phyloP scores from a whole-genome alignment of 2,113 vertebrate species.

The Nerophis lumbriciformis region DNA sequence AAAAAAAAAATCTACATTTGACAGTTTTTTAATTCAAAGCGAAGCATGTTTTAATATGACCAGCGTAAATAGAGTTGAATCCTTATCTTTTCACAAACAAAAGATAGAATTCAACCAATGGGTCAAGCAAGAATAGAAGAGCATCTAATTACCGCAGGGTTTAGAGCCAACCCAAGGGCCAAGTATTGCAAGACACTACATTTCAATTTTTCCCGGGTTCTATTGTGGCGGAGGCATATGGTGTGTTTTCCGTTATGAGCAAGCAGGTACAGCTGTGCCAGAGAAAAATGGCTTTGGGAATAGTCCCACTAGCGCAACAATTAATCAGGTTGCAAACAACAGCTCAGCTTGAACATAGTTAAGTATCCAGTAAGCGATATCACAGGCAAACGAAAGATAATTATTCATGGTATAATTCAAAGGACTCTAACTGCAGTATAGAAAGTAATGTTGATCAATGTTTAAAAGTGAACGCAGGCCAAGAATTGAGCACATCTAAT shows the following conservation, averaged over 20 bases:
- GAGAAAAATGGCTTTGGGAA: conserved; percentile 14
- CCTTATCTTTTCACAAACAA: conserved; percentile 21
- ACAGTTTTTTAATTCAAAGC: background rate
- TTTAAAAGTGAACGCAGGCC: background rate
- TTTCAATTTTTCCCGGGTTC: conserved; percentile 10
- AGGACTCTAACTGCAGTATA: background rate
- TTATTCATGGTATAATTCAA: background rate
- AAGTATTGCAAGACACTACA: conserved; percentile 3
- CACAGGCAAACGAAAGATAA: conserved; percentile 17
- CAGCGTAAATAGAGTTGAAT: conserved; percentile 13
- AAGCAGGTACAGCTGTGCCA: conserved; percentile 3
- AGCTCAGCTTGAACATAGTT: conserved; percentile 9
- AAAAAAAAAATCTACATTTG: background rate
- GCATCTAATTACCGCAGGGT: conserved; percentile 14
- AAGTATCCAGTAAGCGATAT: background rate
- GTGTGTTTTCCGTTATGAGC: conserved; percentile 8
- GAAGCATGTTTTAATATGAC: background rate
- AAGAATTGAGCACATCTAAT: background rate
- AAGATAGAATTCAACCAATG: conserved; percentile 2
- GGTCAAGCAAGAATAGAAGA: conserved; percentile 10
- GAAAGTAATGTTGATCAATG: background rate
- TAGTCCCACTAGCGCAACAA: conserved; percentile 9
- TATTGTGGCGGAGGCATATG: conserved; percentile 3
- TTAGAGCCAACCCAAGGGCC: conserved; percentile 5
- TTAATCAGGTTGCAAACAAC: conserved; percentile 17